These are phyloP conservation scores for Gymnopithys bicolor DNA, from an alignment of 2,797 vertebrate species.

Conservation along the genomic window DNA sequence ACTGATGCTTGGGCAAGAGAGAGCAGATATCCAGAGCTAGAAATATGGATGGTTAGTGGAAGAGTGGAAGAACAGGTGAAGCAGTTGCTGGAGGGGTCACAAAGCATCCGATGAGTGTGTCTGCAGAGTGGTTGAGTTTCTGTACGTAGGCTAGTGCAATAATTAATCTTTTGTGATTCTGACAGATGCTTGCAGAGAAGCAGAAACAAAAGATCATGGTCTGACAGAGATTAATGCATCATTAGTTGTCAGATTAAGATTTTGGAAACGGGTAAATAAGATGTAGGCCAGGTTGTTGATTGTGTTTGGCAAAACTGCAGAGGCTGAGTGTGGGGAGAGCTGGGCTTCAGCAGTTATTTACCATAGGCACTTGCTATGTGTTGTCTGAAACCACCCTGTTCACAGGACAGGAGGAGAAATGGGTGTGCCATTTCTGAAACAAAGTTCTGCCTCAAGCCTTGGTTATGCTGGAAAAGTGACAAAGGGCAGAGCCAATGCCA, in stretches of 20 bases:
- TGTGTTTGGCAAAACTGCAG: neutral
- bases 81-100: neutral
- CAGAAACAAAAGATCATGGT: constrained; percentile 19
- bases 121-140: neutral
- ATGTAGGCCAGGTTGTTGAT: neutral
- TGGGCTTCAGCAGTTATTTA: neutral
- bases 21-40: neutral
- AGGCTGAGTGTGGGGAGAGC: neutral
- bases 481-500: neutral
- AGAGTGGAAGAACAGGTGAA: neutral
- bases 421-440: neutral
- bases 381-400: neutral
- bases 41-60: neutral
- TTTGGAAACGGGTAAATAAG: constrained; percentile 34
- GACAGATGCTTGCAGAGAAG: neutral
- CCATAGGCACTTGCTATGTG: neutral
- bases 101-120: rapidly evolving
- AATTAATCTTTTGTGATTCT: constrained; percentile 40
- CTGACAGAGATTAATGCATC: constrained; percentile 43
- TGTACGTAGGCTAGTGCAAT: neutral
- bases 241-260: constrained; percentile 8
- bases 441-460: neutral
- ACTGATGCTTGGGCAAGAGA: neutral
- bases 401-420: neutral
- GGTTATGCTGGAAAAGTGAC: neutral